These are phyloP conservation scores for Noctua janthe DNA, from an alignment of 2,888 invertebrate genomes.

Conservation along the genomic window DNA sequence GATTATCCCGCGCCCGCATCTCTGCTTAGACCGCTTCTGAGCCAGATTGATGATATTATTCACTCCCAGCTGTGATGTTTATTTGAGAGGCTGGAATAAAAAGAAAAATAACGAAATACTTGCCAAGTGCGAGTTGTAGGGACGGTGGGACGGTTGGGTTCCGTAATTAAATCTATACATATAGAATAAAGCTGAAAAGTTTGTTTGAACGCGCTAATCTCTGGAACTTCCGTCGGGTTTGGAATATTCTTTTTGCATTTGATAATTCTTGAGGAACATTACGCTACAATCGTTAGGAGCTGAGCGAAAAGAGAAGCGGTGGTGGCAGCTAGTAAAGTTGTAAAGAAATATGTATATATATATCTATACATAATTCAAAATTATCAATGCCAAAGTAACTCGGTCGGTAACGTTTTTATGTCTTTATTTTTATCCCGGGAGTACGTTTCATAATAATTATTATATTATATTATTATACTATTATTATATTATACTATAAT, in stretches of 20 bases:
- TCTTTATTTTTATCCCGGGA: too few relatives aligned
- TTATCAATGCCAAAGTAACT: not conserved
- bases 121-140: not conserved
- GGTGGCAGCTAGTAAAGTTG: not conserved
- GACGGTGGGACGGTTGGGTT: not conserved
- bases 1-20: constrained; percentile 56
- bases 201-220: not conserved
- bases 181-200: not conserved
- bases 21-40: constrained; percentile 49
- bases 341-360: not conserved
- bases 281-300: not conserved
- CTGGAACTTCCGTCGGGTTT: not conserved
- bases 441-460: too few relatives aligned
- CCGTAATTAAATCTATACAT: constrained; percentile 22
- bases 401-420: not conserved
- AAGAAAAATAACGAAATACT: constrained; percentile 31
- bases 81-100: constrained; percentile 44
- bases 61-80: constrained; percentile 51
- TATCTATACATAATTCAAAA: not conserved
- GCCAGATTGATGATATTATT: constrained; percentile 71
- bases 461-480: too few relatives aligned
- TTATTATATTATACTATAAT: not conserved
- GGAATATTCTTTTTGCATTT: not conserved
- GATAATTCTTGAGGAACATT: not conserved
- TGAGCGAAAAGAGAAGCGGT: not conserved